Percentiles rank a stretch among this genome's conserved stretches.
Evolutionary conservation across 2,888 invertebrate species (phyloP).

Genomic region (Galerucella nymphaeae): DNA sequence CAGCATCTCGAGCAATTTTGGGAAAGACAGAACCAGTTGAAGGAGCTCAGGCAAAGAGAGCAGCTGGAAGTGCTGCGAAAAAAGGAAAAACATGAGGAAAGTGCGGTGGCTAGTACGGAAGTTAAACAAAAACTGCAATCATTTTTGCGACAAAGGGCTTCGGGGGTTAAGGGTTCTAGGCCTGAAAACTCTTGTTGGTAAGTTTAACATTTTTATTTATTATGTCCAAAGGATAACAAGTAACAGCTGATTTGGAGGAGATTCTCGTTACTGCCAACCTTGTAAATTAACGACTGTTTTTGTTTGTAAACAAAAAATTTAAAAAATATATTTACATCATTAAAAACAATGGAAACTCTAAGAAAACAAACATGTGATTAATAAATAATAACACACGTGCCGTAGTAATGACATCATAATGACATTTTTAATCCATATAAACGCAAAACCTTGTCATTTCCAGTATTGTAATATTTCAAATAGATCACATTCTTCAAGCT

Average conservation of each 20-base stretch:
- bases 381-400: background rate
- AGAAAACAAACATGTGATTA: background rate
- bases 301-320: slow-evolving; percentile 41
- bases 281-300: slow-evolving; percentile 9
- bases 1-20: slow-evolving; percentile 92
- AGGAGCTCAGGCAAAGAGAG: slow-evolving; percentile 78
- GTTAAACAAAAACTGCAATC: slow-evolving; percentile 96
- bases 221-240: slow-evolving; percentile 32
- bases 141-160: slow-evolving; percentile 63
- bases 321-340: background rate
- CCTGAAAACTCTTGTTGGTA: slow-evolving; percentile 64
- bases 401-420: background rate
- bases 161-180: slow-evolving; percentile 60
- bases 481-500: background rate
- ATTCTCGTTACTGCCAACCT: slow-evolving; percentile 34
- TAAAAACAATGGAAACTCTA: background rate
- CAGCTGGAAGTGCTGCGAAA: slow-evolving; percentile 87
- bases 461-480: background rate
- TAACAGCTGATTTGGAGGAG: slow-evolving; percentile 41
- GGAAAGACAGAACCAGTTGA: slow-evolving; percentile 88
- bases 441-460: background rate
- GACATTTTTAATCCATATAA: background rate
- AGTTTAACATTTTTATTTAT: slow-evolving; percentile 47
- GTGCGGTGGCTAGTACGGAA: slow-evolving; percentile 95
- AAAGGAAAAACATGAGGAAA: slow-evolving; percentile 95